phyloP scores from a whole-genome alignment of 2,797 vertebrate genomes.

The Helostoma temminkii region DNA sequence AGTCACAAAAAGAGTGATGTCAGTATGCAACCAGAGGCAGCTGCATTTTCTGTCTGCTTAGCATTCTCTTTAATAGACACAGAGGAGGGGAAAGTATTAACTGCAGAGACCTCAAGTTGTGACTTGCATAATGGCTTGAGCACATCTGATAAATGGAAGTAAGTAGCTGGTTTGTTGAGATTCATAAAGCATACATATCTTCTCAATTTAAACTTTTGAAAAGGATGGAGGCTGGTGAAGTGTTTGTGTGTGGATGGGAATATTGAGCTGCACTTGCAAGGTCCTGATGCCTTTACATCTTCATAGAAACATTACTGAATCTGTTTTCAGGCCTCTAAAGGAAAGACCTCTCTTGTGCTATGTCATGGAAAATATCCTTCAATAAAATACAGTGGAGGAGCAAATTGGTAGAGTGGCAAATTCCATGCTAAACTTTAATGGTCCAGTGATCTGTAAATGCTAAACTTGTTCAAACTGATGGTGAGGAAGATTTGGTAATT shows the following conservation, averaged over 20 bases:
- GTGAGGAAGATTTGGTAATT: too few relatives aligned
- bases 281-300: slow-evolving; percentile 21
- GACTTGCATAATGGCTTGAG: slow-evolving; percentile 64
- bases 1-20: slow-evolving; percentile 49
- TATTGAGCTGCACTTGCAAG: slow-evolving; percentile 23
- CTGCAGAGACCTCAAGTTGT: slow-evolving; percentile 62
- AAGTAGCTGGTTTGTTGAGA: slow-evolving; percentile 45
- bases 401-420: too few relatives aligned
- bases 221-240: slow-evolving; percentile 27
- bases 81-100: slow-evolving; percentile 60
- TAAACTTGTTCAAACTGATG: background rate
- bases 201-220: slow-evolving; percentile 55
- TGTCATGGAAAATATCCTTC: slow-evolving; percentile 15
- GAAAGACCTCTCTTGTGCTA: slow-evolving; percentile 7
- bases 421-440: background rate
- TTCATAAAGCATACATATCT: slow-evolving; percentile 52
- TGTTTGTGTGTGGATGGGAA: background rate
- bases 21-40: slow-evolving; percentile 62
- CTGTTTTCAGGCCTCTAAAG: background rate
- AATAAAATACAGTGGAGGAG: slow-evolving; percentile 1
- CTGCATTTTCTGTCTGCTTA: slow-evolving; percentile 62
- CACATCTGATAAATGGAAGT: slow-evolving; percentile 57
- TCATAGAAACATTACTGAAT: background rate
- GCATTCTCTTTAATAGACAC: slow-evolving; percentile 62
- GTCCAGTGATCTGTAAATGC: too few relatives aligned